These are phyloP conservation scores for Muscicapa striata DNA, from an alignment of 2,797 vertebrate genomes.

Conservation along the genomic window DNA sequence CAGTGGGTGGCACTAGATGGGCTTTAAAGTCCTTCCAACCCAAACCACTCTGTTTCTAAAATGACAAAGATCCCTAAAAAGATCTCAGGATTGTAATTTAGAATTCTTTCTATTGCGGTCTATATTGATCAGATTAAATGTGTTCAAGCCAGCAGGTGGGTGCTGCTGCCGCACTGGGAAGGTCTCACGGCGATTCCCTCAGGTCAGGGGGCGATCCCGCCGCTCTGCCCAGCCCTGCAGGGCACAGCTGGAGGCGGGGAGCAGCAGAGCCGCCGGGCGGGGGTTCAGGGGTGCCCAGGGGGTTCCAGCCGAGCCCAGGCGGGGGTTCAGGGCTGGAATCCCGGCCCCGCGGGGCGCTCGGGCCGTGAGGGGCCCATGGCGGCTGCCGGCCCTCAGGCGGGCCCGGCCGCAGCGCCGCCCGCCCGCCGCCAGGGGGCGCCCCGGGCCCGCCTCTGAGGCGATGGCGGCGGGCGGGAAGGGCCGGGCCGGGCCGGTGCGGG, in stretches of 20 bases:
- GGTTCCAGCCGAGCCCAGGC: too few relatives aligned
- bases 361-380: too few relatives aligned
- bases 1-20: fast-evolving
- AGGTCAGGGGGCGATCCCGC: neutral
- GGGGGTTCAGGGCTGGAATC: too few relatives aligned
- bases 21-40: neutral
- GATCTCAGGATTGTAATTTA: too few relatives aligned
- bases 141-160: fast-evolving
- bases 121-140: fast-evolving
- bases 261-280: too few relatives aligned
- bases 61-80: neutral
- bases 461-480: neutral
- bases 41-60: neutral
- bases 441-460: neutral
- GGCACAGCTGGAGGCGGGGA: neutral
- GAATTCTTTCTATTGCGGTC: fast-evolving
- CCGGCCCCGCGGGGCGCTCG: too few relatives aligned
- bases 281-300: too few relatives aligned
- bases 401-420: neutral
- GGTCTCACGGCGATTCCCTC: neutral
- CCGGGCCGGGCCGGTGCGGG: too few relatives aligned
- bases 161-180: fast-evolving
- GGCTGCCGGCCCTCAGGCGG: too few relatives aligned
- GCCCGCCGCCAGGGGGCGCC: neutral
- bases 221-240: neutral